phyloP scores from a whole-genome alignment of 2,797 vertebrate species.

The Cynopterus sphinx region DNA sequence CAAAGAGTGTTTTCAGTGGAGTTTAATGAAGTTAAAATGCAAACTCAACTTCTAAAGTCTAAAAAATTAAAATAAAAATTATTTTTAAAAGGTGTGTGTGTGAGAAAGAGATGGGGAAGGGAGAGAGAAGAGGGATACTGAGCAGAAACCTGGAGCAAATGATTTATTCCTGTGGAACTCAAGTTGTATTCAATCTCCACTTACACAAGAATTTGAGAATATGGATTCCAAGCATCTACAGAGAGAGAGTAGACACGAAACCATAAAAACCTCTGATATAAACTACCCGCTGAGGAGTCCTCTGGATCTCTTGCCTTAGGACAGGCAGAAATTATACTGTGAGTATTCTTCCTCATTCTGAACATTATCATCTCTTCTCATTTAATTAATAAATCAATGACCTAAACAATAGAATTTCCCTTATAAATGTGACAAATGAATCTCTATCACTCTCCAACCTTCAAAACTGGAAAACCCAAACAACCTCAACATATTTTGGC shows the following conservation, averaged over 20 bases:
- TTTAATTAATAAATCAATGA: constrained; percentile 33
- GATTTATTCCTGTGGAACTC: neutral
- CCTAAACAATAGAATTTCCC: constrained; percentile 3
- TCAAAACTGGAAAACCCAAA: constrained; percentile 29
- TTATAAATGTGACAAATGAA: constrained; percentile 23
- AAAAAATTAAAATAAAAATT: neutral
- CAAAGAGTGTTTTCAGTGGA: neutral
- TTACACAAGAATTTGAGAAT: neutral
- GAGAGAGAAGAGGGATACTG: neutral
- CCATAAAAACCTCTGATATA: neutral
- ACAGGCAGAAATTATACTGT: neutral
- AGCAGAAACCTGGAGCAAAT: neutral
- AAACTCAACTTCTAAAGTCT: constrained; percentile 19
- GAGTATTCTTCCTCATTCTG: neutral
- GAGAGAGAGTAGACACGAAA: neutral
- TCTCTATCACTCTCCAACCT: neutral
- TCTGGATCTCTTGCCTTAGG: neutral
- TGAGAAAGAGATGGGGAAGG: too few relatives aligned
- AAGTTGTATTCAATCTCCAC: neutral
- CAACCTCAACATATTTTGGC: neutral
- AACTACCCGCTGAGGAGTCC: neutral
- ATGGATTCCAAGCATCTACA: neutral
- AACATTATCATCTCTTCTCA: neutral
- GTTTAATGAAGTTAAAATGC: constrained; percentile 23
- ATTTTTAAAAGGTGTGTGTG: neutral